Percentiles rank a stretch among this genome's conserved stretches.
Evolutionary conservation across 2,888 invertebrate genomes (phyloP).

Genomic region (Cephalotes varians): DNA sequence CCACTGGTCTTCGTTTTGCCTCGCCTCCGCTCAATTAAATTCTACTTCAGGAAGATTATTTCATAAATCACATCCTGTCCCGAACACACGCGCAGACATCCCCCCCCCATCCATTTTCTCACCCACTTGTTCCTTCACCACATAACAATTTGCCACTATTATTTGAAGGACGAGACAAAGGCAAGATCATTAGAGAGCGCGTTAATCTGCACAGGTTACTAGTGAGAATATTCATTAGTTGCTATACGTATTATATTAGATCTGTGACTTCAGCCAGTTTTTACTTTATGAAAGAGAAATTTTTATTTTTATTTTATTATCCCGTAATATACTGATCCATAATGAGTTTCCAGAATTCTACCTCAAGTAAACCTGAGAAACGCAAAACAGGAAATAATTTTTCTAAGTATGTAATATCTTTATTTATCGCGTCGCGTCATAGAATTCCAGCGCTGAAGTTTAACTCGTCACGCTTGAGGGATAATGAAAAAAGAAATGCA

Average conservation of each 20-base stretch:
- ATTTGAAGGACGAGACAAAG: conserved; percentile 27
- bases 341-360: not conserved
- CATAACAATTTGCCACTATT: conserved; percentile 32
- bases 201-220: conserved; percentile 8
- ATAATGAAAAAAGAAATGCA: conserved; percentile 25
- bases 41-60: conserved; percentile 76
- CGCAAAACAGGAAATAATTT: not conserved
- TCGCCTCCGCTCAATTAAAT: conserved; percentile 78
- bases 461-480: conserved; percentile 20
- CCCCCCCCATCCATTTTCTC: conserved; percentile 19
- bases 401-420: conserved; percentile 15
- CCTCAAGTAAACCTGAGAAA: not conserved
- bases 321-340: not conserved
- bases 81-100: conserved; percentile 55
- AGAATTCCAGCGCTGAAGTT: conserved; percentile 11
- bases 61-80: conserved; percentile 77
- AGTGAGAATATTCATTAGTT: not conserved
- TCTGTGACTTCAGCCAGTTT: not conserved
- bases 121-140: conserved; percentile 34
- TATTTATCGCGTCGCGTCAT: conserved; percentile 15
- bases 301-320: not conserved
- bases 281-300: not conserved
- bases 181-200: conserved; percentile 15
- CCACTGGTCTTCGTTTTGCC: conserved; percentile 61
- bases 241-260: not conserved